phyloP scores from a whole-genome alignment of 2,888 invertebrate species.

The Diadegma fenestrale region DNA sequence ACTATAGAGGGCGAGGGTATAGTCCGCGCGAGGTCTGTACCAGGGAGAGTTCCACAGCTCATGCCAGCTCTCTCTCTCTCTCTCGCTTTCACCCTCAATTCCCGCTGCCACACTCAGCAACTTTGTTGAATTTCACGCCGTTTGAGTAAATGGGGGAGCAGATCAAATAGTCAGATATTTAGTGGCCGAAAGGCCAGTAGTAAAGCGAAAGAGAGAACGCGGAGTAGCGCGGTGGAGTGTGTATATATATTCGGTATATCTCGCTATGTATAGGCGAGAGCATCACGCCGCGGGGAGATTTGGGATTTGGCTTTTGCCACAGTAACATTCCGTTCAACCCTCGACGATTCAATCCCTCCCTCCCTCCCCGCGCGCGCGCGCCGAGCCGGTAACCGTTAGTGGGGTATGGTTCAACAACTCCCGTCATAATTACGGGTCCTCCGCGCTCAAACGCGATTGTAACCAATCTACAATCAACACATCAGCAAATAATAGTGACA shows the following conservation, averaged over 20 bases:
- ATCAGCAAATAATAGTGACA: constrained; percentile 73
- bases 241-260: constrained; percentile 37
- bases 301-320: constrained; percentile 60
- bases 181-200: constrained; percentile 55
- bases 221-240: not conserved
- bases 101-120: constrained; percentile 76
- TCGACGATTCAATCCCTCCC: constrained; percentile 54
- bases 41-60: constrained; percentile 37
- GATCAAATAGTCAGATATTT: constrained; percentile 82
- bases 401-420: constrained; percentile 62
- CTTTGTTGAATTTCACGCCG: constrained; percentile 83
- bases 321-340: constrained; percentile 24
- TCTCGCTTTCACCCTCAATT: not conserved
- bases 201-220: constrained; percentile 50
- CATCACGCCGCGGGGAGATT: constrained; percentile 21
- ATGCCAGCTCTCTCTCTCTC: constrained; percentile 8
- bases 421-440: constrained; percentile 75
- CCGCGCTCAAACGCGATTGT: constrained; percentile 74
- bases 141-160: constrained; percentile 79
- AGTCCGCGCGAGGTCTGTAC: not conserved
- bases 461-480: constrained; percentile 79
- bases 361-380: no score
- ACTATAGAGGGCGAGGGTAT: not conserved
- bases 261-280: constrained; percentile 20
- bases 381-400: constrained; percentile 37